These are phyloP conservation scores for Xenus cinereus DNA, from an alignment of 2,113 vertebrate genomes.

Conservation along the genomic window DNA sequence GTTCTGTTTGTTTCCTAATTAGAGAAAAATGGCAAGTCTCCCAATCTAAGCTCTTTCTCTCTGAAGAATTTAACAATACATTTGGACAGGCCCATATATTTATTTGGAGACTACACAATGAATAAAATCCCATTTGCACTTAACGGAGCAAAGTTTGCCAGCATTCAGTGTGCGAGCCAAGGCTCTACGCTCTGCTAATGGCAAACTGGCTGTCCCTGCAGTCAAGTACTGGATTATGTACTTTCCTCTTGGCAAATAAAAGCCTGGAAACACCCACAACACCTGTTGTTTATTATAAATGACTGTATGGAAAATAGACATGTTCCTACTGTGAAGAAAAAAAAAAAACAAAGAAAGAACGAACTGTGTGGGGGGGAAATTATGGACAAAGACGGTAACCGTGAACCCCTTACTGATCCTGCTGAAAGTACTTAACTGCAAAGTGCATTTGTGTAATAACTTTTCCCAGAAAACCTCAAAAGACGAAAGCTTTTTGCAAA, in stretches of 20 bases:
- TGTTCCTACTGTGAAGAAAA: background rate
- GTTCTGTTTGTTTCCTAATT: slow-evolving; percentile 72
- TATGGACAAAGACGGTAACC: background rate
- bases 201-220: slow-evolving; percentile 53
- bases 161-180: slow-evolving; percentile 42
- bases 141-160: slow-evolving; percentile 67
- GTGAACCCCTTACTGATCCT: background rate
- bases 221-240: slow-evolving; percentile 53
- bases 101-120: slow-evolving; percentile 66
- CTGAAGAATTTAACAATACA: slow-evolving; percentile 67
- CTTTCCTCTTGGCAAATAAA: slow-evolving; percentile 52
- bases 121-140: slow-evolving; percentile 67
- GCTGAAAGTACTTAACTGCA: background rate
- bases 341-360: background rate
- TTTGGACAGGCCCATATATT: slow-evolving; percentile 67
- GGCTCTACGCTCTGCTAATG: slow-evolving; percentile 55
- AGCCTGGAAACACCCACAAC: slow-evolving; percentile 40
- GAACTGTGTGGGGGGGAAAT: background rate
- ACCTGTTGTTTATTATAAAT: slow-evolving; percentile 63
- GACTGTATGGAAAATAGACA: background rate
- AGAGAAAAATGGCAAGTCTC: slow-evolving; percentile 71
- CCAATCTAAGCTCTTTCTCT: slow-evolving; percentile 54
- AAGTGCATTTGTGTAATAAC: background rate
- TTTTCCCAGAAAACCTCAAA: background rate
- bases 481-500: background rate